Evolutionary conservation across 1,140 invertebrate species (phyloP).

Genomic region (Panulirus ornatus): DNA sequence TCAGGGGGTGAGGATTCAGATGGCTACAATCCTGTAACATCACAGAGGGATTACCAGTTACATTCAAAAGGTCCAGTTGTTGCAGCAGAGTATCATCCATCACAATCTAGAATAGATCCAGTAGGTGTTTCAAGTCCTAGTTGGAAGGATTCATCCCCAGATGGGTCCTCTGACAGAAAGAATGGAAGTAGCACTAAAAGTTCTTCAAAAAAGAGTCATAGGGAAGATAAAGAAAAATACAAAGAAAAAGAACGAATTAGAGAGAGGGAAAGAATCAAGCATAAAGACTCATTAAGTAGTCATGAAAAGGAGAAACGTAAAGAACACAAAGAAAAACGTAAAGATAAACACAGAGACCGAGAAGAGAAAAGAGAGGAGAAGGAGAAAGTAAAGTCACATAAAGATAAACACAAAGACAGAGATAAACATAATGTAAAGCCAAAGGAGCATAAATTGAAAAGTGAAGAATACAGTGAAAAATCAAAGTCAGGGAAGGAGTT

Average conservation of each 20-base stretch:
- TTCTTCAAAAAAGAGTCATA: slow-evolving; percentile 11
- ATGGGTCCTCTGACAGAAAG: slow-evolving; percentile 12
- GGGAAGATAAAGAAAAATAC: slow-evolving; percentile 9
- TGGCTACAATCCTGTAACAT: slow-evolving; percentile 26
- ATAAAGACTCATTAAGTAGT: background rate
- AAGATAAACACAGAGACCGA: slow-evolving; percentile 24
- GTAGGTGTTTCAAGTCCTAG: background rate
- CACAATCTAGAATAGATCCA: background rate
- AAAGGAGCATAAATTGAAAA: background rate
- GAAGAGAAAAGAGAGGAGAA: slow-evolving; percentile 25
- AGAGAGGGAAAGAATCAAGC: background rate
- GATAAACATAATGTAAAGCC: background rate
- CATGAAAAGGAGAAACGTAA: background rate
- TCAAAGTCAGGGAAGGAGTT: background rate
- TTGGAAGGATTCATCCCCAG: slow-evolving; percentile 11
- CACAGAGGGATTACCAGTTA: slow-evolving; percentile 39
- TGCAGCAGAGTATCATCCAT: slow-evolving; percentile 32
- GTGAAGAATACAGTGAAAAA: slow-evolving; percentile 7
- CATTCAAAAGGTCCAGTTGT: background rate
- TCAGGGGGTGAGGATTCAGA: background rate
- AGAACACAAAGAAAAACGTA: slow-evolving; percentile 4
- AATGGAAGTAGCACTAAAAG: slow-evolving; percentile 33
- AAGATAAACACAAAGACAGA: slow-evolving; percentile 22
- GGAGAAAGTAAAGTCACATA: background rate
- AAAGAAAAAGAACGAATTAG: slow-evolving; percentile 20